phyloP scores from a whole-genome alignment of 2,113 vertebrate genomes.

The Thinocorus orbignyianus region DNA sequence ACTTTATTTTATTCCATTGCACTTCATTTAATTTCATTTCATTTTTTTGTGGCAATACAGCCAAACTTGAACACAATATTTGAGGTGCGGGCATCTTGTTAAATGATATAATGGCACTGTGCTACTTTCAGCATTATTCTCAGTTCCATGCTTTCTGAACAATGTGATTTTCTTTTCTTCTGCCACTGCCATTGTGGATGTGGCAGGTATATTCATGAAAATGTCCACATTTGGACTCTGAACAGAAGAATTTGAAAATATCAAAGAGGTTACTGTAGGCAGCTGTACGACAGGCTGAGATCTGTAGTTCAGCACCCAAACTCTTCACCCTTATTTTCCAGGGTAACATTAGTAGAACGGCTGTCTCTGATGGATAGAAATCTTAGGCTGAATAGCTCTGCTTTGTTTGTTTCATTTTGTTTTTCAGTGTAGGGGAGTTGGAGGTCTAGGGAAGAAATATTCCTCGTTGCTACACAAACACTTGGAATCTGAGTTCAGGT shows the following conservation, averaged over 20 bases:
- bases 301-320: background rate
- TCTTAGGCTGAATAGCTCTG: background rate
- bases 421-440: background rate
- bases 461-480: background rate
- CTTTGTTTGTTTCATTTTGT: background rate
- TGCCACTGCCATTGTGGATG: background rate
- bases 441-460: background rate
- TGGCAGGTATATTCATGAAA: background rate
- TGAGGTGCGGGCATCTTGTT: background rate
- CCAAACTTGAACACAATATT: background rate
- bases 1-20: background rate
- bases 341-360: background rate
- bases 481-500: background rate
- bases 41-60: background rate
- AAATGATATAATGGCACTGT: background rate
- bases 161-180: constrained; percentile 3
- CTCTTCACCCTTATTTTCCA: background rate
- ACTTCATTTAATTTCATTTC: background rate
- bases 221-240: background rate
- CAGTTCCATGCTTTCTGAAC: background rate
- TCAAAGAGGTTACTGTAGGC: background rate
- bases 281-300: background rate
- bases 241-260: background rate
- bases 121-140: background rate
- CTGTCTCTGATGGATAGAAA: background rate